Conservation (phyloP, 2,113 vertebrate genomes). For the Pteruthius melanotis region DNA sequence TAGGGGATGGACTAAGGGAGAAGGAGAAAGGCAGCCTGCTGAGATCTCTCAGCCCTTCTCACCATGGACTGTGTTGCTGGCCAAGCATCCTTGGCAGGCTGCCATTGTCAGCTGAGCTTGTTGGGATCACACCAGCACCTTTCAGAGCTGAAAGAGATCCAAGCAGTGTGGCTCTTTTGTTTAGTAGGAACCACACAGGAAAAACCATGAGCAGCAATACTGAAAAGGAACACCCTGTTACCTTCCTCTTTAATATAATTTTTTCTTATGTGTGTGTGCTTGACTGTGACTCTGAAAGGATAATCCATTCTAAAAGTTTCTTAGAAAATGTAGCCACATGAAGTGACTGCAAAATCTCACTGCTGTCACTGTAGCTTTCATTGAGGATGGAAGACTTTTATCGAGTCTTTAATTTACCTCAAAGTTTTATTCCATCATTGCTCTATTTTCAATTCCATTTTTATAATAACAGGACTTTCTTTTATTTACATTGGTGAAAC, state of each 20-base stretch:
- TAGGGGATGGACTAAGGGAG: neutral
- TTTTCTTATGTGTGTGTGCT: neutral
- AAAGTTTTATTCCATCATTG: slow-evolving; percentile 26
- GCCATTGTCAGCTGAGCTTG: neutral
- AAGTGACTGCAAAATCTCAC: neutral
- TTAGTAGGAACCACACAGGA: neutral
- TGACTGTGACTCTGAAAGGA: slow-evolving; percentile 16
- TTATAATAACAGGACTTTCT: slow-evolving; percentile 24
- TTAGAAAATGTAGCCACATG: neutral
- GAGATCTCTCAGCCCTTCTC: neutral
- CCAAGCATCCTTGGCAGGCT: neutral
- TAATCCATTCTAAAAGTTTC: slow-evolving; percentile 5
- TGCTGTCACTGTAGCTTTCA: neutral
- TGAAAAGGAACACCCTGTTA: neutral
- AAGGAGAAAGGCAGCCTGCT: neutral
- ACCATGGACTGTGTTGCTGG: neutral
- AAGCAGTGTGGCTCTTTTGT: neutral
- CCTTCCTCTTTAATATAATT: neutral
- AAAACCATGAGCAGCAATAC: neutral
- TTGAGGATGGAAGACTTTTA: slow-evolving; percentile 3
- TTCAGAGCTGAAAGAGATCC: neutral
- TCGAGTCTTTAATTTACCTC: slow-evolving; percentile 23
- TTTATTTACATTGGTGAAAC: slow-evolving; percentile 46
- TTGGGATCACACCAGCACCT: neutral
- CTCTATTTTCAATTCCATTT: slow-evolving; percentile 30